Conservation (phyloP, 2,888 invertebrate species). For the Dolomedes plantarius region DNA sequence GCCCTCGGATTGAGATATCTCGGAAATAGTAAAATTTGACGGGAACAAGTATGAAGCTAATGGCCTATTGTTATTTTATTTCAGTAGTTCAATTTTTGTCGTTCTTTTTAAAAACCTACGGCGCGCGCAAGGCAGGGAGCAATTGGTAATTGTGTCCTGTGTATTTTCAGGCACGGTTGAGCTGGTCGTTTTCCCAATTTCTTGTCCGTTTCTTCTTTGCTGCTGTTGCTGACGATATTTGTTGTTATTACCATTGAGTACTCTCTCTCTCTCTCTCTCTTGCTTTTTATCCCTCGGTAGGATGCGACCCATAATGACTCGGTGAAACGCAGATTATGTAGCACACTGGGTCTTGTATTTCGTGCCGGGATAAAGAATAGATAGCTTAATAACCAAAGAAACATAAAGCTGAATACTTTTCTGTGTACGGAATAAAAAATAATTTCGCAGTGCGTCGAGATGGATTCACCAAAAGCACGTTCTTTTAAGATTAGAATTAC, state of each 20-base stretch:
- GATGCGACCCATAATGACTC: constrained; percentile 48
- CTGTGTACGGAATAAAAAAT: too few species aligned
- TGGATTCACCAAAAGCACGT: not conserved
- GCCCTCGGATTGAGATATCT: constrained; percentile 40
- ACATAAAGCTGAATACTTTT: too few species aligned
- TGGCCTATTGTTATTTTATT: constrained; percentile 67
- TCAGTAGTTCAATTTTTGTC: constrained; percentile 15
- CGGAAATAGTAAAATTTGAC: constrained; percentile 55
- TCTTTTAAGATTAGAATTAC: too few species aligned
- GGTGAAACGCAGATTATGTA: constrained; percentile 32
- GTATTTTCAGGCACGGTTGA: not conserved
- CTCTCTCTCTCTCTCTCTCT: not conserved
- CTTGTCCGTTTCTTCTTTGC: constrained; percentile 5
- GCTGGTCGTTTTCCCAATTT: constrained; percentile 10
- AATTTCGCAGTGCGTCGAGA: too few species aligned
- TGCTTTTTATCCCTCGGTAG: constrained; percentile 8
- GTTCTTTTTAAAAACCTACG: not conserved
- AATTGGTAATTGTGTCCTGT: constrained; percentile 45
- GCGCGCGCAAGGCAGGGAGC: constrained; percentile 1
- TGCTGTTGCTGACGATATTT: not conserved
- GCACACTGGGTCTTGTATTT: too few species aligned
- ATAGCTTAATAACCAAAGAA: too few species aligned
- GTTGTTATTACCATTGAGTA: not conserved
- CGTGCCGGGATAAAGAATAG: too few species aligned
- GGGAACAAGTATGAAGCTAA: constrained; percentile 54